These are phyloP conservation scores for Didymodactylos carnosus DNA, from an alignment of 2,888 invertebrate species.

Conservation along the genomic window DNA sequence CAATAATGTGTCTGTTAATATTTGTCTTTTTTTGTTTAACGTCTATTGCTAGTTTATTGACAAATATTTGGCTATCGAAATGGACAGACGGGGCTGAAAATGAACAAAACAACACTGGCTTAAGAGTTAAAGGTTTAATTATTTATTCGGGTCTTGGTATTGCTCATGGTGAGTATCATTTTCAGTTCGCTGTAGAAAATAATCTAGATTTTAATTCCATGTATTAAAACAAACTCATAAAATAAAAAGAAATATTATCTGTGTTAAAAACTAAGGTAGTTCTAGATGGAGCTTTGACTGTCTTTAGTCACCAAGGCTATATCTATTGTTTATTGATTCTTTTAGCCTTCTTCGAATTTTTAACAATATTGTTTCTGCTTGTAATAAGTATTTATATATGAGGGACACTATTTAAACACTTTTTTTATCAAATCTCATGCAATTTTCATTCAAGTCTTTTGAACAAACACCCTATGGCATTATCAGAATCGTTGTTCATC, in stretches of 20 bases:
- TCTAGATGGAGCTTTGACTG: too few relatives aligned
- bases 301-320: too few relatives aligned
- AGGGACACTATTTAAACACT: not conserved
- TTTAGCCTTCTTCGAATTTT: not conserved
- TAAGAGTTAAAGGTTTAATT: not conserved
- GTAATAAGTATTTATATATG: not conserved
- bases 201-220: not conserved
- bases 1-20: not conserved
- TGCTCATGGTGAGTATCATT: not conserved
- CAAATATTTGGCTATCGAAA: slow-evolving; percentile 3
- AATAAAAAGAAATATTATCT: too few relatives aligned
- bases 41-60: not conserved
- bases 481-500: slow-evolving; percentile 20
- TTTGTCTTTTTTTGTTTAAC: not conserved
- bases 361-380: not conserved
- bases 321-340: too few relatives aligned
- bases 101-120: not conserved
- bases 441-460: slow-evolving; percentile 3
- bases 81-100: not conserved
- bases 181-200: not conserved
- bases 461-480: slow-evolving; percentile 19
- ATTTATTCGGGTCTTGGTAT: not conserved
- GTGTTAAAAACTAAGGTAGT: too few relatives aligned
- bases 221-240: not conserved
- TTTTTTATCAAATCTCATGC: not conserved